A percentile compares a stretch with the other conserved stretches of the same genome.
Evolutionary conservation across 2,113 vertebrate genomes (phyloP).

Genomic region (Castor canadensis): DNA sequence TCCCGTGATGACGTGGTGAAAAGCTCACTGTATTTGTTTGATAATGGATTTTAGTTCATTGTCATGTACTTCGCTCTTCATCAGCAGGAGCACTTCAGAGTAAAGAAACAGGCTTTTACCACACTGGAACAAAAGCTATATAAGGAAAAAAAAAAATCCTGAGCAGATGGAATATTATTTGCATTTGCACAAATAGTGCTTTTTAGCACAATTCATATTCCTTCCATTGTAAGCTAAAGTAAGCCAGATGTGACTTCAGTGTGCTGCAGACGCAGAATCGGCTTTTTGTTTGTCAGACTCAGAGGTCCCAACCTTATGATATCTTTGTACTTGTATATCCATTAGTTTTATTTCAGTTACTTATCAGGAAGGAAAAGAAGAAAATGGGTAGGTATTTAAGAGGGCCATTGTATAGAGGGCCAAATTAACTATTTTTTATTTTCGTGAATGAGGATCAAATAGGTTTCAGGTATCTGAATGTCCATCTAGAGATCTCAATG

Average conservation of each 20-base stretch:
- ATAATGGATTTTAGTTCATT: conserved; percentile 85
- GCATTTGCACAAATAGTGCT: conserved; percentile 82
- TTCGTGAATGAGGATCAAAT: conserved; percentile 68
- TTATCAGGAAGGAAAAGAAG: conserved; percentile 58
- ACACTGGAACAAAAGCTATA: conserved; percentile 80
- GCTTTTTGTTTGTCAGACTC: conserved; percentile 67
- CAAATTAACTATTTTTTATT: conserved; percentile 67
- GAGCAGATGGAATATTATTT: conserved; percentile 80
- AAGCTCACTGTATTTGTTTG: conserved; percentile 83
- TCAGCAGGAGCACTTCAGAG: conserved; percentile 78
- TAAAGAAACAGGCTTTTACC: conserved; percentile 82
- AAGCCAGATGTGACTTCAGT: conserved; percentile 74
- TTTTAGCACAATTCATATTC: conserved; percentile 63
- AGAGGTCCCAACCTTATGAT: conserved; percentile 68
- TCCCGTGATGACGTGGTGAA: conserved; percentile 80
- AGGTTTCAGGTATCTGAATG: conserved; percentile 58
- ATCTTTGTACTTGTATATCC: conserved; percentile 69
- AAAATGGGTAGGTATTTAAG: conserved; percentile 34
- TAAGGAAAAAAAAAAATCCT: conserved; percentile 66
- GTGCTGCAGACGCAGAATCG: background rate
- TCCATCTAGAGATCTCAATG: conserved; percentile 28
- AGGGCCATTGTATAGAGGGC: background rate
- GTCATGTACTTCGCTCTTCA: conserved; percentile 82
- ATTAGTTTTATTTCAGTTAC: conserved; percentile 76
- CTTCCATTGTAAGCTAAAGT: conserved; percentile 75